phyloP scores from a whole-genome alignment of 2,888 invertebrate species.

The Ligdia adustata region DNA sequence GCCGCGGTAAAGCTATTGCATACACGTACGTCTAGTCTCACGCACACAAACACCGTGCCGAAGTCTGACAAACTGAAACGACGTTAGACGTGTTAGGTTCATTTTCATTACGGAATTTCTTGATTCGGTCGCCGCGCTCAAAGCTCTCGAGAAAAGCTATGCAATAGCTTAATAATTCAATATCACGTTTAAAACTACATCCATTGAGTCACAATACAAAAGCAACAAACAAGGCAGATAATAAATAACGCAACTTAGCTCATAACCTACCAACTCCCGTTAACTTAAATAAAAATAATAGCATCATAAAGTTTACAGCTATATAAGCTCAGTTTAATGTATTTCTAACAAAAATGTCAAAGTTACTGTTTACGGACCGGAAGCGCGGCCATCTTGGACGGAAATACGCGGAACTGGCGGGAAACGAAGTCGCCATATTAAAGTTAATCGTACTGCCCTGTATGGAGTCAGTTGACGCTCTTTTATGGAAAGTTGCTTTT shows the following conservation, averaged over 20 bases:
- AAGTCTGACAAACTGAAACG: too few species aligned
- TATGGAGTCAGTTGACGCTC: constrained; percentile 3
- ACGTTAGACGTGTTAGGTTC: too few species aligned
- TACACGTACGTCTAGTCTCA: too few species aligned
- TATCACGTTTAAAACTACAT: too few species aligned
- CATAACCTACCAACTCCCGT: constrained; percentile 15
- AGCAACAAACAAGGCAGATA: too few species aligned
- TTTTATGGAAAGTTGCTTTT: constrained; percentile 17
- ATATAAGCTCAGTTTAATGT: background rate
- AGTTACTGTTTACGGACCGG: constrained; percentile 41
- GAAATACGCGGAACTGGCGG: constrained; percentile 47
- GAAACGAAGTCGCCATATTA: constrained; percentile 51
- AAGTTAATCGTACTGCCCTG: constrained; percentile 22
- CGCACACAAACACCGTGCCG: too few species aligned
- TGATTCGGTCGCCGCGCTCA: too few species aligned
- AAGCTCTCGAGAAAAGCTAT: too few species aligned
- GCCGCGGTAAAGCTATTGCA: too few species aligned
- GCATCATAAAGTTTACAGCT: background rate
- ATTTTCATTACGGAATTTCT: too few species aligned
- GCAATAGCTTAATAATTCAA: too few species aligned
- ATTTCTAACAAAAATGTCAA: constrained; percentile 26
- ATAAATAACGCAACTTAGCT: constrained; percentile 16
- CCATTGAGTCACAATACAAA: too few species aligned
- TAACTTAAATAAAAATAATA: constrained; percentile 13
- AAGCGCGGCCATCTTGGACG: constrained; percentile 50